These are phyloP conservation scores for Pelecanus crispus DNA, from an alignment of 2,113 vertebrate species.

Conservation along the genomic window DNA sequence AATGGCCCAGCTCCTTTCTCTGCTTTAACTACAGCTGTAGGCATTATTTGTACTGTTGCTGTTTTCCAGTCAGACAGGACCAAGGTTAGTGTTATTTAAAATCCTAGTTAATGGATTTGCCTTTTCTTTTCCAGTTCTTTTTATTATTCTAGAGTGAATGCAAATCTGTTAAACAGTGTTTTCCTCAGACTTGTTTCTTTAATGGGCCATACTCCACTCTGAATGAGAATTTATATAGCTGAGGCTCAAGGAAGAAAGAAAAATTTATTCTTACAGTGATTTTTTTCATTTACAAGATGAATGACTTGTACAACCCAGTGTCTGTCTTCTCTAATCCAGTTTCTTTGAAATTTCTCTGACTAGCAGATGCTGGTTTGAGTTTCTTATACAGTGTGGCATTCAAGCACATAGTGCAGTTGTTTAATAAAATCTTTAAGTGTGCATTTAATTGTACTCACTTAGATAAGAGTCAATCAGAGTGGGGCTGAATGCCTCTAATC, in stretches of 20 bases:
- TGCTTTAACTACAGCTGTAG: background rate
- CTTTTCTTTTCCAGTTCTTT: background rate
- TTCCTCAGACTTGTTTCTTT: background rate
- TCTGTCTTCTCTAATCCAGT: background rate
- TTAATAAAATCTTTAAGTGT: background rate
- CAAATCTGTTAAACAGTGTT: background rate
- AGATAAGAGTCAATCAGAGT: background rate
- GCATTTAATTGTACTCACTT: background rate
- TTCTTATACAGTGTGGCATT: background rate
- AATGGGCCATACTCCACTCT: background rate
- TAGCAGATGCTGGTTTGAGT: background rate
- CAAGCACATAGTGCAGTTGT: background rate
- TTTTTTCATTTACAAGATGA: background rate
- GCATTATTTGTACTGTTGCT: background rate
- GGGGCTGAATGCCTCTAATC: background rate
- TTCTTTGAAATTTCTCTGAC: background rate
- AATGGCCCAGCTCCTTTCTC: background rate
- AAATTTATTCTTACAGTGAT: fast-evolving
- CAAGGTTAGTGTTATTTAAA: background rate
- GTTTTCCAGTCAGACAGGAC: background rate
- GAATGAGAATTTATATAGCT: background rate
- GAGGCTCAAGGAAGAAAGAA: background rate
- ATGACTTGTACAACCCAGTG: background rate
- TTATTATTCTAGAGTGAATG: background rate
- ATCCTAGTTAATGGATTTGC: background rate